A percentile compares a stretch with the other conserved stretches of the same genome.
Evolutionary conservation across 2,113 vertebrate genomes (phyloP).

Genomic region (Corythornis madagascariensis): DNA sequence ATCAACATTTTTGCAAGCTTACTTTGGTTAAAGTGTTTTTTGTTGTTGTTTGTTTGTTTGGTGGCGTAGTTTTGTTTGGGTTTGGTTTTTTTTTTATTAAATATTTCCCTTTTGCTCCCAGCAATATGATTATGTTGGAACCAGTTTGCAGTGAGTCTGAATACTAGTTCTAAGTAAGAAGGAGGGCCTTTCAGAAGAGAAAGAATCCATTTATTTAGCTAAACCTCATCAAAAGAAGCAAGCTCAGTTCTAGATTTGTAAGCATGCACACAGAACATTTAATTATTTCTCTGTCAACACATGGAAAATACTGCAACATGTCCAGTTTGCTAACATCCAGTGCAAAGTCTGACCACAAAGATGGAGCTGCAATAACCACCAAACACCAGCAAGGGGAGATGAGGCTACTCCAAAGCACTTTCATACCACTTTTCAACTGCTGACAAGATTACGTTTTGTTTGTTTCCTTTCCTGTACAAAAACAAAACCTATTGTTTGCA

Average conservation of each 20-base stretch:
- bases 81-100: background rate
- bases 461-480: background rate
- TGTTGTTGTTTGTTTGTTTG: no score
- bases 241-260: background rate
- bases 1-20: background rate
- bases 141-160: background rate
- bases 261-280: background rate
- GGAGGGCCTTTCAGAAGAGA: background rate
- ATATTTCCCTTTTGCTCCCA: background rate
- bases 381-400: slow-evolving; percentile 60
- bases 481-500: background rate
- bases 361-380: background rate
- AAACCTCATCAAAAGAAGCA: background rate
- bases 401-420: slow-evolving; percentile 9
- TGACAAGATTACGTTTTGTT: background rate
- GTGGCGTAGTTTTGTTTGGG: no score
- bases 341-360: background rate
- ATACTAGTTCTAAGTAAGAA: background rate
- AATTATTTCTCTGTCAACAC: background rate
- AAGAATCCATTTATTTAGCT: background rate
- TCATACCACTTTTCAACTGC: background rate
- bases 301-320: background rate
- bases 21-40: background rate
- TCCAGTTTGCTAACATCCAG: background rate
- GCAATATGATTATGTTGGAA: background rate